Base-by-base conservation (phyloP, 2,797 vertebrate genomes). In the Sciaenops ocellatus region DNA sequence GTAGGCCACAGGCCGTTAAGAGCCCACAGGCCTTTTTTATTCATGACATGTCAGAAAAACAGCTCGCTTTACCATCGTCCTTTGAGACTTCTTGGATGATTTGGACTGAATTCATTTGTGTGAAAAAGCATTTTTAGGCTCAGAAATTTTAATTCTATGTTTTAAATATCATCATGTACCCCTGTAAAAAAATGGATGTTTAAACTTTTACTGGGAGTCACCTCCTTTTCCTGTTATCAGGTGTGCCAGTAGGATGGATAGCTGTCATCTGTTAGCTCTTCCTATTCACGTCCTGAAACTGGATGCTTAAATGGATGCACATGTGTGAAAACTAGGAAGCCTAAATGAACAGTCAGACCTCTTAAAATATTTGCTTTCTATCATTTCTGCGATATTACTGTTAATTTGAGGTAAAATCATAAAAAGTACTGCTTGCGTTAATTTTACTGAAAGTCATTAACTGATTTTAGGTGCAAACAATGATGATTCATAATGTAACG, bases 21-120 rank as follows among this genome's bases (percentile, higher is more conserved):
- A 87, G 78, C 76, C 80, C 68, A 70, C 72, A 63, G 68, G 76
- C 75, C 73, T 85, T 85, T 90, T 92, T 90, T 84, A 92, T 92
- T 91, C 86, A 89, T 89, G 84, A 87, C 84, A 56, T 92, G 83
- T 91, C 84, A 86, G 87, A 84, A 90, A 91, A 93, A 89, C 76
- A 74, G 77, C 85, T 70, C 10, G 44, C 80, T 89, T 87, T 80
- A 69, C 73, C 55, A 38, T 17, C 24, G 63, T 91, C 77, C 78
- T 87, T 22, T 70, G 88, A 90, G 88, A 87, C 34, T 80, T 90
- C 84, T 80, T 57, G 56, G 82, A 80, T 89, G 76, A 89, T 88
- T 92, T 91, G 60, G 82, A 67, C 55, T 65, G 59, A 84, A 91
- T 91, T 87, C 68, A 86, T 91, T 90, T 86, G 62, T 56, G 22